Base-by-base conservation (phyloP, 2,888 invertebrate genomes). In the Craniophora ligustri region DNA sequence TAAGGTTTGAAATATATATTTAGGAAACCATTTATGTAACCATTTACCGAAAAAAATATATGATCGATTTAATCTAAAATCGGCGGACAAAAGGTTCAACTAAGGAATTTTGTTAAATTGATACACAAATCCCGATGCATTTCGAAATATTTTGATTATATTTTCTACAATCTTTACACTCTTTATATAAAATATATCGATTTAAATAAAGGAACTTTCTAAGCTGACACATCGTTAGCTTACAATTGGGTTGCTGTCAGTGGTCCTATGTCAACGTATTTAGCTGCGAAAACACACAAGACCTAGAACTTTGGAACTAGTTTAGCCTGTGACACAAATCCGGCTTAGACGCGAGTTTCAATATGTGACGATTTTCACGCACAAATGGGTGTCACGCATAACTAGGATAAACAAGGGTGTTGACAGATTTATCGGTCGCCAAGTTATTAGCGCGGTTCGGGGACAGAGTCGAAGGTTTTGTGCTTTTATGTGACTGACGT, bases 201-300 rank as follows among this genome's bases (percentile, higher is more conserved):
- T 19, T 19, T 10, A 23, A 23, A 23, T 23, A 23, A 10, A 10
- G 10, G 10, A 23, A 10, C n/a, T n/a, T n/a, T 0, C 6, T 5
- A 26, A n/a, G n/a, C 26, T 2, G 26, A n/a, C n/a, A 5, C n/a
- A 26, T n/a, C 26, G 26, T 4, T 4, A n/a, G n/a, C n/a, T 26
- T n/a, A 26, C n/a, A 26, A 26, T 26, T 26, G 10, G 26, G 26
- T 26, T 26, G n/a, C 50, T 2, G 31, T 42, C 38, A 18, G 30
- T 30, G 23, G 42, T 16, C 6, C 31, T 16, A 28, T 38, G 32
- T 60, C 38, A 30, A 60, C 61, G 32, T 58, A 42, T 60, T 58
- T 60, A 42, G 38, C 21, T 31, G 32, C 16, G 28, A 15, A 38
- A 47, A 42, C 41, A 47, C 32, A 60, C 44, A 61, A 47, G 47